Evolutionary conservation across 2,888 invertebrate genomes (phyloP), one percentile per base, ranked within the genome.

Genomic region (Myopa tessellatipennis): DNA sequence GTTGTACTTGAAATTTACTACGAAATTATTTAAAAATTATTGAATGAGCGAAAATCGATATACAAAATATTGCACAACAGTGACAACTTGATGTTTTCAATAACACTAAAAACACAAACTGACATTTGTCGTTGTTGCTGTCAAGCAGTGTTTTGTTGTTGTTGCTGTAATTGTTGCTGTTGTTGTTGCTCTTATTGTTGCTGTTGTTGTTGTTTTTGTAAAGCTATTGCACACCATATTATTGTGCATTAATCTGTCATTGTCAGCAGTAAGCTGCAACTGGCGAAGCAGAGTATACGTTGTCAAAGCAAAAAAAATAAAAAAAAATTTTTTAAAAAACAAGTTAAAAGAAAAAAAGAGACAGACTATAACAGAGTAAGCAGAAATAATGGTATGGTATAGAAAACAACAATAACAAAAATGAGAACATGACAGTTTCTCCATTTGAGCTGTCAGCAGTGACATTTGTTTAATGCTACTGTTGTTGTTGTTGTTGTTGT

Each of bases 191-290:
- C 4, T 3, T 50, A 38, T 60, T 26, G 26, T 45, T 45, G 45
- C 3, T 10, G 3, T 65, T 75, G 63, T 73, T 73, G 77, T 70
- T 40, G 55, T 55, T 60, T 38, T 69, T 72, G 71, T 38, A 40
- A 38, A 72, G 45, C 60, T 61, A 14, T 72, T 45, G 60, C 36
- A 38, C 18, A 38, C 60, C 38, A 72, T 45, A 45, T 40, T 61
- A 40, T 12, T 5, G 18, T 60, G 61, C 72, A 72, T 40, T 72
- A 34, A 72, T 72, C 72, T 72, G 72, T 72, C 72, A 61, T 26
- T 72, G 72, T 72, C 72, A 61, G 61, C 61, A n/a, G 36, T 63
- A n/a, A 18, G 60, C 61, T 72, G 72, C 61, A 72, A 61, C 40
- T 40, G 60, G 26, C 69, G 16, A 45, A 55, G 55, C 55, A n/a